These are phyloP conservation scores for Momotus momota DNA, from an alignment of 2,797 vertebrate species.

Conservation along the genomic window DNA sequence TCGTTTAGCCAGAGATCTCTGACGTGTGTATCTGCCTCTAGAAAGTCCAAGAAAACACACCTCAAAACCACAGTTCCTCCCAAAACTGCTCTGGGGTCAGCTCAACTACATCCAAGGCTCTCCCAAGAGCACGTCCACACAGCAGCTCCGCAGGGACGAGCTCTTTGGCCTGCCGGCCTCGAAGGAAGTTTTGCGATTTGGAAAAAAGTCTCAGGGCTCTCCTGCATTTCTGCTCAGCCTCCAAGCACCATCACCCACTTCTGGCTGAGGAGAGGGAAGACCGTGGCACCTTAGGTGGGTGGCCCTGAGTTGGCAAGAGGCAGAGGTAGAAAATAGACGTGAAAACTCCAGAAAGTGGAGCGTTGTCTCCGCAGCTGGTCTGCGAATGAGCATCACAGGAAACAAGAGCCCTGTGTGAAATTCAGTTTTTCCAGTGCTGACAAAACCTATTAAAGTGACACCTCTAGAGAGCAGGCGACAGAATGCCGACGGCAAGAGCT, in stretches of 20 bases:
- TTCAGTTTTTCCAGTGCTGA: not conserved
- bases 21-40: not conserved
- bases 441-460: not conserved
- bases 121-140: not conserved
- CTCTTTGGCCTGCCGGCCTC: not conserved
- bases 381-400: not conserved
- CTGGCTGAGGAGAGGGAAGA: not conserved
- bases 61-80: not conserved
- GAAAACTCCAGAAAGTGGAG: not conserved
- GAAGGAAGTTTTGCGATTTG: not conserved
- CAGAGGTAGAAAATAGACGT: not conserved
- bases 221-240: not conserved
- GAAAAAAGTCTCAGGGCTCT: not conserved
- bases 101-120: not conserved
- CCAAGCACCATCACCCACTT: accelerated
- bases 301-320: not conserved
- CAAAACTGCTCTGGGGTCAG: no score
- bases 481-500: not conserved
- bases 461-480: not conserved
- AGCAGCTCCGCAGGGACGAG: not conserved
- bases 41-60: not conserved
- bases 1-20: not conserved
- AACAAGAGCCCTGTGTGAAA: not conserved
- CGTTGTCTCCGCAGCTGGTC: accelerated
- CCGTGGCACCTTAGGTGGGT: not conserved